Evolutionary conservation across 2,113 vertebrate genomes (phyloP), one percentile per base, ranked within the genome.

Genomic region (Sterrhoptilus dennistouni): DNA sequence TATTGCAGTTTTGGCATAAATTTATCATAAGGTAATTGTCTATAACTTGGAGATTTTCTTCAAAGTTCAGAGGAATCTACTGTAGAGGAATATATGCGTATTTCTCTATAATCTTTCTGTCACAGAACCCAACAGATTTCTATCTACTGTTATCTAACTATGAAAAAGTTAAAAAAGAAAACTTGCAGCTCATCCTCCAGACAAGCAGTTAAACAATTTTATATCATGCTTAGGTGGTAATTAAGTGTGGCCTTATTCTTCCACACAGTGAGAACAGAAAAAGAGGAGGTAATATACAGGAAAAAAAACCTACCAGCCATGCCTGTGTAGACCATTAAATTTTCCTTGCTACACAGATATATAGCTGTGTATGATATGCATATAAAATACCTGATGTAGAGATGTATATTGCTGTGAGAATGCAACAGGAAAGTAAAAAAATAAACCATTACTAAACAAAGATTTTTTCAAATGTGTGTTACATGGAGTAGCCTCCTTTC

Each of bases 111-210:
- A 70, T 45, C 44, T 61, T 88, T 83, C 12, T 87, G 12, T 61
- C 83, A 92, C 81, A 97, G 76, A 95, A 71, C 36, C 69, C 86
- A 96, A 49, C 59, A 83, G 35, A 79, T 87, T 95, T 81, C 40
- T 79, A 28, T 56, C 14, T 60, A 71, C 72, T 78, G 59, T 60
- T 91, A 69, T 38, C 16, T 78, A 69, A 49, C n/a, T 54, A 49
- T 6, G 60, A 82, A 93, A 60, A 96, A 86, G 40, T 89, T 82
- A 38, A 87, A 87, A 91, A 93, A 91, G 69, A 47, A 80, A 92
- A 87, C 54, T 87, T 75, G 69, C 3, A 95, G 80, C 80, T 78
- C 74, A 83, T 95, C 56, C 65, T 92, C 45, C 76, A 87, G 40
- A 88, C 87, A 90, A 85, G 64, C 64, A 87, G 56, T 69, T 89